Percentiles rank a stretch among this genome's conserved stretches.
Conservation (phyloP, 2,113 vertebrate genomes). For the Chaenogobius annularis region DNA sequence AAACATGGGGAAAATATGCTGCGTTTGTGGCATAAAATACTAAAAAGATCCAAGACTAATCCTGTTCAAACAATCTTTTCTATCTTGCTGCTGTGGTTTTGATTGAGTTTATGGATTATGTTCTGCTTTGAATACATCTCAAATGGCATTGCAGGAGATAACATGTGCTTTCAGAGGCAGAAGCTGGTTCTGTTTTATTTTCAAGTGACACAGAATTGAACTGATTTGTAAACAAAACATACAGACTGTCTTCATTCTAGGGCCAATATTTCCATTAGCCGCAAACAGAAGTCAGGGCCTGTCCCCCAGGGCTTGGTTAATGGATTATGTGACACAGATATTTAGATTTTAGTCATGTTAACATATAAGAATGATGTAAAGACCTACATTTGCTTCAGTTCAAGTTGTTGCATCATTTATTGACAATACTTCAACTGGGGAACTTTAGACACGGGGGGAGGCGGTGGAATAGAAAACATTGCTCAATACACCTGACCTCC, state of each 20-base stretch:
- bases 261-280: conserved; percentile 56
- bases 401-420: neutral
- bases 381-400: neutral
- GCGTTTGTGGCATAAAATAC: neutral
- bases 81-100: conserved; percentile 5
- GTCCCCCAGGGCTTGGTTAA: conserved; percentile 12
- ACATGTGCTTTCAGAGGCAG: conserved; percentile 12
- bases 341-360: neutral
- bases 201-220: conserved; percentile 22
- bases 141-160: conserved; percentile 23
- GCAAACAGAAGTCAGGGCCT: conserved; percentile 12
- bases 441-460: neutral
- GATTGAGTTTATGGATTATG: conserved; percentile 8
- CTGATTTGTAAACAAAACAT: conserved; percentile 44
- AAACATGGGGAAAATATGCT: neutral
- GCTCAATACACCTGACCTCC: neutral
- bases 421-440: neutral
- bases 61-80: neutral
- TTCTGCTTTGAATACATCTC: neutral
- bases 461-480: neutral
- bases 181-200: conserved; percentile 27
- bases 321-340: conserved; percentile 17
- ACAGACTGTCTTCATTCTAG: conserved; percentile 23
- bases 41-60: neutral
- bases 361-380: neutral